phyloP scores from a whole-genome alignment of 2,888 invertebrate species.

The Drosophila algonquin region DNA sequence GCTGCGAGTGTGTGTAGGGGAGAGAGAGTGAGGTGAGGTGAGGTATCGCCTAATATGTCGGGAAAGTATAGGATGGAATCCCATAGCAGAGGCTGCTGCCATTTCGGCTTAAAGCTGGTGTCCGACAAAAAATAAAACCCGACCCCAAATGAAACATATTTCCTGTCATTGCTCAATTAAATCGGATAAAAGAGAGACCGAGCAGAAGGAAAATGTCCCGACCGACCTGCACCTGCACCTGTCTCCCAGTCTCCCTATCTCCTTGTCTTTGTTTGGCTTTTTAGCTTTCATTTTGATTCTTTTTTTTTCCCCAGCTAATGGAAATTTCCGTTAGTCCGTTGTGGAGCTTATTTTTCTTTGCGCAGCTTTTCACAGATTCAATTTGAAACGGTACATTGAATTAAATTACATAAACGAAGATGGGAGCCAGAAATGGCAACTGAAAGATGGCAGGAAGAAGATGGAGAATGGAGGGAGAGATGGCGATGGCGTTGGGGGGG shows the following conservation, averaged over 20 bases:
- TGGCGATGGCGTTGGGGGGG: slow-evolving; percentile 11
- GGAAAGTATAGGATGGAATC: background rate
- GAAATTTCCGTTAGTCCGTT: slow-evolving; percentile 61
- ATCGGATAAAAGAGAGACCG: slow-evolving; percentile 25
- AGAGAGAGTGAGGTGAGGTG: no score
- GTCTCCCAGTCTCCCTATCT: slow-evolving; percentile 10
- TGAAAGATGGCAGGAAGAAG: slow-evolving; percentile 3
- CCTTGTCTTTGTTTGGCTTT: slow-evolving; percentile 21
- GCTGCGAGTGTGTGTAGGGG: slow-evolving; percentile 21
- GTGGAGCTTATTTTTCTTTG: slow-evolving; percentile 58
- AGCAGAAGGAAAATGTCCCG: background rate
- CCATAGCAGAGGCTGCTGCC: background rate
- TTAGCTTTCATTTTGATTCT: slow-evolving; percentile 33
- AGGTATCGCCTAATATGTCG: background rate
- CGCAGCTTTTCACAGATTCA: slow-evolving; percentile 72
- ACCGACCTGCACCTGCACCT: slow-evolving; percentile 22
- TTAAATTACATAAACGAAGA: slow-evolving; percentile 67
- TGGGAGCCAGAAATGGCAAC: slow-evolving; percentile 33
- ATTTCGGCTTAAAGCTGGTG: slow-evolving; percentile 24
- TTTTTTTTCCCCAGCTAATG: slow-evolving; percentile 56
- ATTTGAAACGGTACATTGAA: slow-evolving; percentile 78
- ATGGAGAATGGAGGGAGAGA: background rate
- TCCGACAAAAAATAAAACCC: slow-evolving; percentile 26
- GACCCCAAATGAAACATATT: slow-evolving; percentile 39
- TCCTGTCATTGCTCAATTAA: slow-evolving; percentile 69